Conservation (phyloP, 2,888 invertebrate genomes). For the Aspidapion aeneum region DNA sequence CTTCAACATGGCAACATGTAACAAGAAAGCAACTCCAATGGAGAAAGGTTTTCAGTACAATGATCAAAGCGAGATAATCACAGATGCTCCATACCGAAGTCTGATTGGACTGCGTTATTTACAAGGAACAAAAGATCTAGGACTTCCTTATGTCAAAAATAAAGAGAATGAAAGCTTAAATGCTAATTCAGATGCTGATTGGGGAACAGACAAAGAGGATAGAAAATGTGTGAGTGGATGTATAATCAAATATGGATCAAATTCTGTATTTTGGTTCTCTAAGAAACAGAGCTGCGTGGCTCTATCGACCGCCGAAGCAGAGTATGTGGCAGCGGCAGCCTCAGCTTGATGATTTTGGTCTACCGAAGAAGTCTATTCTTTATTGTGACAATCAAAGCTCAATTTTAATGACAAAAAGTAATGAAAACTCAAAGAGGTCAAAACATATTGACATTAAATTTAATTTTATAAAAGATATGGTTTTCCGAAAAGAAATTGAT, state of each 20-base stretch:
- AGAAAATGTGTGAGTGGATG: slow-evolving; percentile 24
- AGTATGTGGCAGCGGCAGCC: slow-evolving; percentile 6
- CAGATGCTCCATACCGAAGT: slow-evolving; percentile 15
- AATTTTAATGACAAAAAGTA: slow-evolving; percentile 17
- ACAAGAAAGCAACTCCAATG: slow-evolving; percentile 15
- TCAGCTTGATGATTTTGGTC: slow-evolving; percentile 8
- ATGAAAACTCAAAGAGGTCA: slow-evolving; percentile 21
- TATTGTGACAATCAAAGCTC: slow-evolving; percentile 15
- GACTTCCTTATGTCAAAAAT: not conserved
- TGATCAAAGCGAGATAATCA: slow-evolving; percentile 1
- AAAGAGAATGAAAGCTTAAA: not conserved
- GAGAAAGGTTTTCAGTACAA: slow-evolving; percentile 22
- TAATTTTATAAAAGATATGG: slow-evolving; percentile 18
- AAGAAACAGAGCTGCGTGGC: slow-evolving; percentile 11
- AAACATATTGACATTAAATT: slow-evolving; percentile 23
- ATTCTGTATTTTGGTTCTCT: slow-evolving; percentile 16
- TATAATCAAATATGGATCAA: slow-evolving; percentile 19
- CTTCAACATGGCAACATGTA: slow-evolving; percentile 20
- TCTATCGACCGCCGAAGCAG: slow-evolving; percentile 10
- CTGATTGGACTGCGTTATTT: slow-evolving; percentile 26
- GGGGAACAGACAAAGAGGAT: slow-evolving; percentile 17
- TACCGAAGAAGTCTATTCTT: slow-evolving; percentile 1
- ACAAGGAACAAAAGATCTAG: slow-evolving; percentile 18
- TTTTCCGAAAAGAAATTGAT: slow-evolving; percentile 9
- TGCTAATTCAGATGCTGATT: slow-evolving; percentile 23